These are phyloP conservation scores for Toxonevra muliebris DNA, from an alignment of 2,888 invertebrate genomes.

Conservation along the genomic window DNA sequence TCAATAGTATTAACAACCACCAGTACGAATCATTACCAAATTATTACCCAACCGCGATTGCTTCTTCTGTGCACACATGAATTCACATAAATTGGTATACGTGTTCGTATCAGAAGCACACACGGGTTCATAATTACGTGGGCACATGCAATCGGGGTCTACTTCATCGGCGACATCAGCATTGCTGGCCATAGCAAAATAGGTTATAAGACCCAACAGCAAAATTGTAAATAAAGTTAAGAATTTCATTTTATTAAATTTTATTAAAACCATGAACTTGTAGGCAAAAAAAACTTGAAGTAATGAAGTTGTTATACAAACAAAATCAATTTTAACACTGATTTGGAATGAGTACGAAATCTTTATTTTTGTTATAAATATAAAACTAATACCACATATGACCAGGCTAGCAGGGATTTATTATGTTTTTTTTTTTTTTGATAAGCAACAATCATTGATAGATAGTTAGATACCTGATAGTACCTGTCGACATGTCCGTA, in stretches of 20 bases:
- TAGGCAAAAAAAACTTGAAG: no score
- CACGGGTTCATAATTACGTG: slow-evolving; percentile 44
- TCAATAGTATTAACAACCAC: slow-evolving; percentile 35
- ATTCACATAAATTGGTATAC: slow-evolving; percentile 51
- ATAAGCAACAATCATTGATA: no score
- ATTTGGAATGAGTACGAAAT: no score
- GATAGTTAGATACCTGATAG: no score
- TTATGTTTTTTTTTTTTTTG: no score
- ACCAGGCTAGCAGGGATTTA: no score
- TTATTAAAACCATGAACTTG: no score
- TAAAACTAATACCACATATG: no score
- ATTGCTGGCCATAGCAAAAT: slow-evolving; percentile 27
- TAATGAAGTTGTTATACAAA: not conserved
- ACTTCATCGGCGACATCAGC: slow-evolving; percentile 4
- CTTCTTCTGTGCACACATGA: slow-evolving; percentile 45
- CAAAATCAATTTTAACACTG: not conserved
- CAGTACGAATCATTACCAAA: slow-evolving; percentile 36
- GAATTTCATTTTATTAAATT: slow-evolving; percentile 6
- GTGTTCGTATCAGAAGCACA: slow-evolving; percentile 46
- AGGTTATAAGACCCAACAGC: slow-evolving; percentile 40
- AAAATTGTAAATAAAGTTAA: slow-evolving; percentile 38
- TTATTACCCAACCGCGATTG: slow-evolving; percentile 37
- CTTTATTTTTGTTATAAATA: no score
- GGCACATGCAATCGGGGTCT: slow-evolving; percentile 39
- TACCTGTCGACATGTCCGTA: no score